Evolutionary conservation across 1,140 invertebrate genomes (phyloP), one percentile per base, ranked within the genome.

Genomic region (Notospermus geniculatus): DNA sequence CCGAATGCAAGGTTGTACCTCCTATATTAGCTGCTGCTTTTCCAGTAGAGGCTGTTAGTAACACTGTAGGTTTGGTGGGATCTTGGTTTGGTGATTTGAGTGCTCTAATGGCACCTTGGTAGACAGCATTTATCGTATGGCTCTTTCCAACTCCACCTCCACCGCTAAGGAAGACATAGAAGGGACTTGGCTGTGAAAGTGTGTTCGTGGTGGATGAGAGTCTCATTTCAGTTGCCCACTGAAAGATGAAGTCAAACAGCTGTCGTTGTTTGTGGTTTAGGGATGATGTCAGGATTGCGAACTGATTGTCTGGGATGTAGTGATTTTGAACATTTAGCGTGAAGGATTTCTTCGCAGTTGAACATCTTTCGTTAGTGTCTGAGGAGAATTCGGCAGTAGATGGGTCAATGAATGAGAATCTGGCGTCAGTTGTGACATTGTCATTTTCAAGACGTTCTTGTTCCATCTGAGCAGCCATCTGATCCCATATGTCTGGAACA

Each of bases 131-230:
- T 22, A 63, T 57, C 7, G 50, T 25, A 39, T 67, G 62, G 15
- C 39, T 50, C 55, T 67, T 61, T 17, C 61, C 65, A 23, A 67
- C 62, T 13, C 65, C 65, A 17, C 17, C 61, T 27, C 56, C 61
- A 17, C 62, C 65, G 59, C 65, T 67, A 4, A 63, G 28, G 36
- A 67, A 67, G n/a, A 67, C 54, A 54, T 60, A 50, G 28, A 67
- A 67, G 17, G 61, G 58, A 25, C 58, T 19, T 22, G 58, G 30
- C 9, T 29, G 9, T 29, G 43, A 32, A 54, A 41, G 32, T 36
- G 32, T 36, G 32, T n/a, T n/a, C n/a, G n/a, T n/a, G n/a, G 15
- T 7, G 32, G 32, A 39, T 54, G 57, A 27, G 22, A 29, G 46
- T 29, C 52, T 58, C 57, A 54, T 15, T 39, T 63, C 54, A 29